Percentiles rank a stretch among this genome's conserved stretches.
Conservation (phyloP, 2,113 vertebrate genomes). For the Ameiurus melas region DNA sequence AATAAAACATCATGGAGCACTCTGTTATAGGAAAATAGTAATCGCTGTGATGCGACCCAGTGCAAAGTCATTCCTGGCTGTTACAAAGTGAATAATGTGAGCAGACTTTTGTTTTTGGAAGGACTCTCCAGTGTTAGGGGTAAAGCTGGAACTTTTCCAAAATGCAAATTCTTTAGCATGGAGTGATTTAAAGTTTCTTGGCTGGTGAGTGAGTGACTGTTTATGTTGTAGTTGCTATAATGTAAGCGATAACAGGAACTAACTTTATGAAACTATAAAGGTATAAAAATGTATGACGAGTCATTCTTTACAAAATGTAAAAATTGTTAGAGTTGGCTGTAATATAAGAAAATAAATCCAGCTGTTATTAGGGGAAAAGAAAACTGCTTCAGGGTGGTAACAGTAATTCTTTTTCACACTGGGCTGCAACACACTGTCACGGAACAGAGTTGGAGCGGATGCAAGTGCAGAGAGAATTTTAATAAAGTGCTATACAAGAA, state of each 20-base stretch:
- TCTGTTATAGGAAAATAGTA: neutral
- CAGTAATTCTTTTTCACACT: neutral
- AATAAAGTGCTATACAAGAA: no score
- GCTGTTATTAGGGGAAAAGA: neutral
- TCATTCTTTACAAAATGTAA: neutral
- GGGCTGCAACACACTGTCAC: neutral
- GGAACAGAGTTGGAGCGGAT: neutral
- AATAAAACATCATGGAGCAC: neutral
- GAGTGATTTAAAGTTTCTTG: neutral
- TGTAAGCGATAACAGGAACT: neutral
- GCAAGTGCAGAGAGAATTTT: no score
- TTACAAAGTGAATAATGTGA: neutral
- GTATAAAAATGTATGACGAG: neutral
- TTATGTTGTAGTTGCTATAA: neutral
- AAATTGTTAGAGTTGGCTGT: neutral
- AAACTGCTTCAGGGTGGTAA: neutral
- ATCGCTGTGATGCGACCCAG: neutral
- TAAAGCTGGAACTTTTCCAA: neutral
- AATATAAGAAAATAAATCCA: neutral
- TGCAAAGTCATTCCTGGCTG: neutral
- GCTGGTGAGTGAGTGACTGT: neutral
- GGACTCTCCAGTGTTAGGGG: neutral
- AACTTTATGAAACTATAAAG: neutral
- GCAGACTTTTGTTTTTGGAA: no score
- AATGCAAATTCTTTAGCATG: neutral